Evolutionary conservation across 2,888 invertebrate genomes (phyloP), one percentile per base, ranked within the genome.

Genomic region (Mythimna impura): DNA sequence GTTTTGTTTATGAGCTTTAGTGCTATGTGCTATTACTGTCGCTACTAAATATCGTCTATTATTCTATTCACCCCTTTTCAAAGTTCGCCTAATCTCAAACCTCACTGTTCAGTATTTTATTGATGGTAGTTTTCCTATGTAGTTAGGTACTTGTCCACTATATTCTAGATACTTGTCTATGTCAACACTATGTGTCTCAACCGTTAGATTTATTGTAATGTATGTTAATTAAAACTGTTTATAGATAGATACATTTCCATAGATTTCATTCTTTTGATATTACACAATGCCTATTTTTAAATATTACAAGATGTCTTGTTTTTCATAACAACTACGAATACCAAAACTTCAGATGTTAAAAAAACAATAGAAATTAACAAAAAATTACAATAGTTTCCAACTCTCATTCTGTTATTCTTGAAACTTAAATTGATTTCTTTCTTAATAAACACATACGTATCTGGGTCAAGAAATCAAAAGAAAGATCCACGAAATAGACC

Each of bases 191-290:
- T 55, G 30, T 30, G 14, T 70, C 78, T 60, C 52, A 58, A 64
- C 60, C 12, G 52, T 54, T 54, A 76, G 62, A 69, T 81, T 8
- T 64, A 52, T 81, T 78, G 14, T 70, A 78, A 78, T 70, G 10
- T 82, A 82, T 71, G 65, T 40, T 58, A 81, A 78, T 78, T 63
- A 20, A 70, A 65, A 55, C 61, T 50, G 54, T 58, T 78, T 70
- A 58, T 66, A 77, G 43, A 55, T 58, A 62, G 30, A 70, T 40
- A 57, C 20, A 77, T 77, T 77, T 54, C 30, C 55, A 50, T 65
- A 36, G 36, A 47, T 60, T 30, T 50, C 40, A 36, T 50, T 8
- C 43, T 57, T 64, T 76, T 55, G 47, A n/a, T 22, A 62, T 77
- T 47, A 57, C 36, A 40, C 14, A 65, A 55, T 57, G 22, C 4